phyloP scores from a whole-genome alignment of 2,888 invertebrate genomes.

The Petrolisthes manimaculis region DNA sequence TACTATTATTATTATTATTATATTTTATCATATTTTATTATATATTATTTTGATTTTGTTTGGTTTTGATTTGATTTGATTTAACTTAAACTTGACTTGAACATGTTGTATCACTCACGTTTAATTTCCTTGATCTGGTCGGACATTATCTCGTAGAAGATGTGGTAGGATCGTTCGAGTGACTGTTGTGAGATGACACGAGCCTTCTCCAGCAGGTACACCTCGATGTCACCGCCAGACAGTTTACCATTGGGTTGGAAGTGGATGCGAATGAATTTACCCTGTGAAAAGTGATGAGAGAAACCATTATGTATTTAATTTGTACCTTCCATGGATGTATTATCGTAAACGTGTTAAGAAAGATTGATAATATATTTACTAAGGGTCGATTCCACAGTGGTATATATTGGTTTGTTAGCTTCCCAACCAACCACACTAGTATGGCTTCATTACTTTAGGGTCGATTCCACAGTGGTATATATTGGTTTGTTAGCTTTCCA shows the following conservation, averaged over 20 bases:
- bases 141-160: slow-evolving; percentile 99
- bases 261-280: slow-evolving; percentile 99
- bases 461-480: too few relatives aligned
- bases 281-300: background rate
- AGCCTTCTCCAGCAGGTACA: slow-evolving; percentile 99
- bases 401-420: too few relatives aligned
- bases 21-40: background rate
- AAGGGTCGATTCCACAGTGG: too few relatives aligned
- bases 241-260: slow-evolving; percentile 99
- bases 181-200: slow-evolving; percentile 99
- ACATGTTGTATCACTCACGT: background rate
- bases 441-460: too few relatives aligned
- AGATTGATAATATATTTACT: background rate
- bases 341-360: background rate
- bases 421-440: too few relatives aligned
- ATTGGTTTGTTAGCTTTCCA: too few relatives aligned
- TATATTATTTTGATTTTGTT: background rate
- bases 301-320: background rate
- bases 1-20: background rate
- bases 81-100: background rate
- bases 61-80: background rate
- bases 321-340: background rate
- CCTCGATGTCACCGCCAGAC: slow-evolving; percentile 99
- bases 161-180: slow-evolving; percentile 99
- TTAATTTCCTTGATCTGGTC: slow-evolving; percentile 83